Evolutionary conservation across 1,140 invertebrate species (phyloP), one percentile per base, ranked within the genome.

Genomic region (Cotesia chilonis): DNA sequence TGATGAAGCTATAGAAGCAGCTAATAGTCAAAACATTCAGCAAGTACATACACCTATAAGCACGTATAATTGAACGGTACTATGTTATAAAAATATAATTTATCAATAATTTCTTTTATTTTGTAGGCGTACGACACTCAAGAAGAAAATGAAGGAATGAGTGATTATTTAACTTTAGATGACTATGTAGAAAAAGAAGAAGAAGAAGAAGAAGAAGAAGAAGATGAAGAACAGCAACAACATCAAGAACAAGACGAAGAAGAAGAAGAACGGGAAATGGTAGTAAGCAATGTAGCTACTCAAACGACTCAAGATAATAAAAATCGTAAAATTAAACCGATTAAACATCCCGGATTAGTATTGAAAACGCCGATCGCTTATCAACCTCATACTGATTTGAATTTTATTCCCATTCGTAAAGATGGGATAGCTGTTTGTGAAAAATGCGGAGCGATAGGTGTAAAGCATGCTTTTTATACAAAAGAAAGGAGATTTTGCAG

Each of bases 381-480:
- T 85, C 92, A 93, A 77, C 91, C 92, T 74, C 92, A 93, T 80
- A 92, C 92, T 60, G 92, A 94, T 87, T 87, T 91, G 47, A 93
- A 91, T 79, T 92, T 93, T 70, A 93, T 94, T 83, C 92, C 92
- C 52, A 94, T 94, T 80, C 89, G 92, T 77, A 92, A 92, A 85
- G 93, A 95, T 88, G 94, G 94, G 78, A 94, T 94, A 89, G 94
- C 94, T 79, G 93, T 95, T 41, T 96, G 94, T 89, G 93, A 95
- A 85, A 93, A 94, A 84, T 96, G 95, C 86, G 94, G 94, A 65
- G 92, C 93, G 38, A 94, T 95, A 76, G 95, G 95, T 73, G 94
- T 96, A 4, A 95, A 95, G 83, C 93, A 95, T 85, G 93, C 94
- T 2, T 96, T 96, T 85, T 96, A 96, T 79, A 95, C 94, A 9